phyloP scores from a whole-genome alignment of 1,140 invertebrate genomes.

The Lasaia peninsularis region DNA sequence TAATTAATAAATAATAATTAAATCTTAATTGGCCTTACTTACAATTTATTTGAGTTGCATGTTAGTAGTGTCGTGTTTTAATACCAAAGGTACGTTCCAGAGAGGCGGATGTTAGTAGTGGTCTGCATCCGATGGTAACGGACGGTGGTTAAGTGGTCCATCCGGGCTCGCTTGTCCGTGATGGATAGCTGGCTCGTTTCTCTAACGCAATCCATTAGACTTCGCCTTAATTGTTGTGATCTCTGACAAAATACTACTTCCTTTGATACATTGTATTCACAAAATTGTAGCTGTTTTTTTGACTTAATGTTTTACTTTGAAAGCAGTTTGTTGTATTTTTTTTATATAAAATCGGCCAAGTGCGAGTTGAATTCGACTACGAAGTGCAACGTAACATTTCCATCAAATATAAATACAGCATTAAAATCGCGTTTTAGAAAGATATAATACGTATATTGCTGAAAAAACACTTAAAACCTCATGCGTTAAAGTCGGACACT shows the following conservation, averaged over 20 bases:
- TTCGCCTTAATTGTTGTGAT: constrained; percentile 5
- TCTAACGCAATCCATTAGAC: constrained; percentile 5
- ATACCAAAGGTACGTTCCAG: background rate
- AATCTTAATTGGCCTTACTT: too few species aligned
- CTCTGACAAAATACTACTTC: constrained; percentile 8
- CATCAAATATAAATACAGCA: too few species aligned
- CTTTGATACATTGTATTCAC: background rate
- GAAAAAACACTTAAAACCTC: too few species aligned
- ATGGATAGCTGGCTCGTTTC: constrained; percentile 39
- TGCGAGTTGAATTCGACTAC: too few species aligned
- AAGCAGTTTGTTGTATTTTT: background rate
- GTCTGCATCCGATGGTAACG: constrained; percentile 27
- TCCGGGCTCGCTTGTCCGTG: constrained; percentile 43
- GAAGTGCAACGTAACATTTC: background rate
- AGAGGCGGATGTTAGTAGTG: constrained; percentile 34
- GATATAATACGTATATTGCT: too few species aligned
- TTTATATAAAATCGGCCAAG: background rate
- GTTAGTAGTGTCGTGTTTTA: background rate
- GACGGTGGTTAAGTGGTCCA: constrained; percentile 51
- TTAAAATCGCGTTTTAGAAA: too few species aligned
- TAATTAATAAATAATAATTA: too few species aligned
- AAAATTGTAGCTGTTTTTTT: constrained; percentile 1
- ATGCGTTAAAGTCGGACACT: too few species aligned
- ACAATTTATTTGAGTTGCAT: background rate
- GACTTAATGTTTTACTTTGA: background rate